Evolutionary conservation across 2,113 vertebrate species (phyloP), one percentile per base, ranked within the genome.

Genomic region (Pseudorectes ferrugineus): DNA sequence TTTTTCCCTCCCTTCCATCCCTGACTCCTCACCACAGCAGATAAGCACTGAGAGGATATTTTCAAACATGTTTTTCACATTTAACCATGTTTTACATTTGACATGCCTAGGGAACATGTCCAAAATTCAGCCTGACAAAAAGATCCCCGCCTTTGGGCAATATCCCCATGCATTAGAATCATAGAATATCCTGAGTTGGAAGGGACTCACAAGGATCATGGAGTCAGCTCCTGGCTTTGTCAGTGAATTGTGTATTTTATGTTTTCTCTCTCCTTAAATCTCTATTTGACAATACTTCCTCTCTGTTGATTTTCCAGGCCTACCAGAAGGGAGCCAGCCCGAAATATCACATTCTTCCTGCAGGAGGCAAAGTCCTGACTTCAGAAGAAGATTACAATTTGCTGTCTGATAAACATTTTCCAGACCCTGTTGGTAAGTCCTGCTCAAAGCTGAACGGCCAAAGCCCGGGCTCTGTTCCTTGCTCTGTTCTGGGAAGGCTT

Each of bases 371-470:
- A 79, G 98, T 99, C 22, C 84, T 99, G 55, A 99, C 98, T 58
- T 97, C 98, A 74, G 98, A 99, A 97, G 98, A 98, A 40, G 97
- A 95, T 75, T 99, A 99, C 97, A 98, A 98, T 96, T 94, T 97
- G 14, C 85, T 99, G 77, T 98, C 99, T 94, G 98, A 99, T 93
- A 97, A 96, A 73, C 97, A 98, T 87, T 99, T 99, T 85, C 98
- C 98, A 75, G 98, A 99, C 73, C 97, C 97, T 80, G 95, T 97
- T 80, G 98, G 99, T 99, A 95, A 99, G 98, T 49, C 38, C 35
- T 36, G 22, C 62, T 68, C 1, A 4, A 78, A 65, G 33, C 48
- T 42, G 5, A 71, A 16, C 9, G 49, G n/a, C 63, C 80, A 66
- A 71, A 84, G 19, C 23, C 24, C 54, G 25, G 28, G 14, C 46